These are phyloP conservation scores for Mechanitis messenoides DNA, from an alignment of 2,888 invertebrate genomes.

Conservation along the genomic window DNA sequence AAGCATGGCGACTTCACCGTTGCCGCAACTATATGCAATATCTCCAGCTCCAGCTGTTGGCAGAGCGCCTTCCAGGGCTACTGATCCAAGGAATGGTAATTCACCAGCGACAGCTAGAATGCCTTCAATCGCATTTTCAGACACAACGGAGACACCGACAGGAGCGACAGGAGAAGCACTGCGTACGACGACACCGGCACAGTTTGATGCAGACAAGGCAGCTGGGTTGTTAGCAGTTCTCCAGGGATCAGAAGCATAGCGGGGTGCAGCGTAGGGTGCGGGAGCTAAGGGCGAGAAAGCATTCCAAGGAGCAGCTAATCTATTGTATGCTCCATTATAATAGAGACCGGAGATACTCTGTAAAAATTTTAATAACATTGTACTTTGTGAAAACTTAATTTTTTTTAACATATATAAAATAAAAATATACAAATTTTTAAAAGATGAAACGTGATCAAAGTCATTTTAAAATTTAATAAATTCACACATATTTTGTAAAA, in stretches of 20 bases:
- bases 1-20: constrained; percentile 29
- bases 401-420: too few relatives aligned
- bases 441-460: too few relatives aligned
- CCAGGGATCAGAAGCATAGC: too few relatives aligned
- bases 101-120: too few relatives aligned
- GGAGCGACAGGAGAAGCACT: constrained; percentile 18
- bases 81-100: constrained; percentile 19
- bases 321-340: constrained; percentile 17
- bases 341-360: constrained; percentile 26
- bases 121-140: constrained; percentile 29
- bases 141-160: constrained; percentile 28
- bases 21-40: constrained; percentile 33
- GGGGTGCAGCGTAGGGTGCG: constrained; percentile 8
- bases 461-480: too few relatives aligned
- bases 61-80: constrained; percentile 27
- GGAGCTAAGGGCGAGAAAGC: constrained; percentile 2
- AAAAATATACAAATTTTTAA: too few relatives aligned
- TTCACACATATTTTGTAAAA: too few relatives aligned
- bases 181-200: too few relatives aligned
- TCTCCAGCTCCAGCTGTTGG: constrained; percentile 33
- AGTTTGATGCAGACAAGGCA: too few relatives aligned
- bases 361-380: not conserved
- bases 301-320: not conserved
- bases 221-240: too few relatives aligned
- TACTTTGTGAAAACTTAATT: too few relatives aligned